Percentiles rank a stretch among this genome's conserved stretches.
Conservation (phyloP, 2,888 invertebrate genomes). For the Torymus aiolomorphi region DNA sequence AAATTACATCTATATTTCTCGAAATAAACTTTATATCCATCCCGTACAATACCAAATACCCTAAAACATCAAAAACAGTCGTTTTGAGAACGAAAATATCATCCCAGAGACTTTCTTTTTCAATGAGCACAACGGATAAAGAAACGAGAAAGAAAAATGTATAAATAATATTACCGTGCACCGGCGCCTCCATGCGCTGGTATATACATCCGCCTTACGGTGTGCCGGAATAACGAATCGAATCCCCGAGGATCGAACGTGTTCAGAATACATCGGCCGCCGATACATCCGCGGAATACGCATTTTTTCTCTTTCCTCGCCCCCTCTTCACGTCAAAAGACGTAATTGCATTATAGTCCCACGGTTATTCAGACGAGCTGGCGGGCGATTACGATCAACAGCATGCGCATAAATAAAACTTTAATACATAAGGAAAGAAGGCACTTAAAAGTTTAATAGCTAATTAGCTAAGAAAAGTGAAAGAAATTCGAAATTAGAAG, state of each 20-base stretch:
- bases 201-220: background rate
- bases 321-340: background rate
- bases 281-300: background rate
- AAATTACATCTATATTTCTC: no score
- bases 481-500: slow-evolving; percentile 47
- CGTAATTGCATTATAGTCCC: slow-evolving; percentile 42
- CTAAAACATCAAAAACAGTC: no score
- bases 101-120: no score
- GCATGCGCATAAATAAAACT: no score
- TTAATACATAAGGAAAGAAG: background rate
- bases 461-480: slow-evolving; percentile 46
- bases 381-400: no score
- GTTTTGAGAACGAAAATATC: no score
- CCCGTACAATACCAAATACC: no score
- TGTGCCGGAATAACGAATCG: slow-evolving; percentile 37
- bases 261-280: slow-evolving; percentile 23
- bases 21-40: no score
- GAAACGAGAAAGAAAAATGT: no score
- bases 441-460: slow-evolving; percentile 48
- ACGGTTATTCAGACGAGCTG: background rate
- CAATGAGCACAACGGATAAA: no score
- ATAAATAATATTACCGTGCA: no score
- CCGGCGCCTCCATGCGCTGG: no score
- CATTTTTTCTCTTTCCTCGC: background rate
- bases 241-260: slow-evolving; percentile 41